Percentiles rank a stretch among this genome's conserved stretches.
Conservation (phyloP, 2,113 vertebrate genomes). For the Bubo bubo region DNA sequence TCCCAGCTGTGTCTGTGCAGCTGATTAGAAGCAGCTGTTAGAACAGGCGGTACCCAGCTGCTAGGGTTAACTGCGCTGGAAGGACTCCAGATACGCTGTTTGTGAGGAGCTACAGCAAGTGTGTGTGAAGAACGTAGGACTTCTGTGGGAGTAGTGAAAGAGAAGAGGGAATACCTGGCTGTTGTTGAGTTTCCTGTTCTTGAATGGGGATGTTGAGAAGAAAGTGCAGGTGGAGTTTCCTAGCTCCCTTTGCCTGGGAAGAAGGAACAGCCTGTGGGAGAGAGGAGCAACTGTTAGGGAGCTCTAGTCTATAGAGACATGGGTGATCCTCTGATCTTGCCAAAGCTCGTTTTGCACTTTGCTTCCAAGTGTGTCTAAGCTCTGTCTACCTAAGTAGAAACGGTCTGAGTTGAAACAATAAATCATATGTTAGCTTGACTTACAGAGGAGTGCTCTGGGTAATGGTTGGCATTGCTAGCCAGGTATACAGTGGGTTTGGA, state of each 20-base stretch:
- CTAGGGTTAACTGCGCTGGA: background rate
- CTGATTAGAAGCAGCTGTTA: background rate
- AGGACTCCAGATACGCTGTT: background rate
- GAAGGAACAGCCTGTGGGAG: background rate
- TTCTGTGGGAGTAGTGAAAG: background rate
- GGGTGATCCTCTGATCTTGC: background rate
- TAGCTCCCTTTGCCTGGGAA: background rate
- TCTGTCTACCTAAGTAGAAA: background rate
- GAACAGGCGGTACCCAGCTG: background rate
- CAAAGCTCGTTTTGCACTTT: background rate
- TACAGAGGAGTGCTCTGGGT: background rate
- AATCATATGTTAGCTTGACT: background rate
- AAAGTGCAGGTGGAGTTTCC: background rate
- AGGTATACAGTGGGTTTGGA: background rate
- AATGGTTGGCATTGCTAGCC: background rate
- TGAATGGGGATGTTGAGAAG: background rate
- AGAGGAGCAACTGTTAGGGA: background rate
- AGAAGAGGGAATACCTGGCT: background rate
- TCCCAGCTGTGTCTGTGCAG: background rate
- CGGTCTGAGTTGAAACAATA: background rate
- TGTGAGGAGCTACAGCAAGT: background rate
- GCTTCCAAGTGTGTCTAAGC: background rate
- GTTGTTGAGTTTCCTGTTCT: background rate
- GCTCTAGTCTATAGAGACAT: background rate
- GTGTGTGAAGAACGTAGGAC: background rate